These are phyloP conservation scores for Pollenia amentaria DNA, from an alignment of 2,888 invertebrate species.

Conservation along the genomic window DNA sequence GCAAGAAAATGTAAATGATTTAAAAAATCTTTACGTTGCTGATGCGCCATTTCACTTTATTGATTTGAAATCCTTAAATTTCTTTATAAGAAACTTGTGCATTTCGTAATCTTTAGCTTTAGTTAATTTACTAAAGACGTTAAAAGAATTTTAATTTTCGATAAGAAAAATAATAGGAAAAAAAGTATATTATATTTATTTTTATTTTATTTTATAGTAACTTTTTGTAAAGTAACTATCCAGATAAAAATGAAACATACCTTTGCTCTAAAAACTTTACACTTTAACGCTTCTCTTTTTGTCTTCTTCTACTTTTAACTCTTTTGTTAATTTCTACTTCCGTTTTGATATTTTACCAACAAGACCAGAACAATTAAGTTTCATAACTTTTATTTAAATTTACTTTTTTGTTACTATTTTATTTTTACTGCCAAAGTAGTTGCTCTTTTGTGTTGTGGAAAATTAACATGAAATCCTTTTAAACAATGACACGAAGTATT, in stretches of 20 bases:
- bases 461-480: conserved; percentile 8
- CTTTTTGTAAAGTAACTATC: no score
- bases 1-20: no score
- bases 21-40: no score
- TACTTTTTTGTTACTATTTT: background rate
- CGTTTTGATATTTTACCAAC: conserved; percentile 12
- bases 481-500: conserved; percentile 23
- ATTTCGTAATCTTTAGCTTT: no score
- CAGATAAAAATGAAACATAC: background rate
- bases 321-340: conserved; percentile 22
- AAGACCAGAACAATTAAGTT: conserved; percentile 39
- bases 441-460: background rate
- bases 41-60: no score
- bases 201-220: no score
- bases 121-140: no score
- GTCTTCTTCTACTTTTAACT: background rate
- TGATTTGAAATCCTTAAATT: no score
- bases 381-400: conserved; percentile 13
- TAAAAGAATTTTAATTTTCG: no score
- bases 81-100: no score
- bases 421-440: background rate
- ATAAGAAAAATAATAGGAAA: no score
- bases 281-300: background rate
- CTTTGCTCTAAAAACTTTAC: background rate
- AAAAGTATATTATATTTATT: no score